These are phyloP conservation scores for Mastomys natalensis DNA, from an alignment of 2,113 vertebrate genomes.

Conservation along the genomic window DNA sequence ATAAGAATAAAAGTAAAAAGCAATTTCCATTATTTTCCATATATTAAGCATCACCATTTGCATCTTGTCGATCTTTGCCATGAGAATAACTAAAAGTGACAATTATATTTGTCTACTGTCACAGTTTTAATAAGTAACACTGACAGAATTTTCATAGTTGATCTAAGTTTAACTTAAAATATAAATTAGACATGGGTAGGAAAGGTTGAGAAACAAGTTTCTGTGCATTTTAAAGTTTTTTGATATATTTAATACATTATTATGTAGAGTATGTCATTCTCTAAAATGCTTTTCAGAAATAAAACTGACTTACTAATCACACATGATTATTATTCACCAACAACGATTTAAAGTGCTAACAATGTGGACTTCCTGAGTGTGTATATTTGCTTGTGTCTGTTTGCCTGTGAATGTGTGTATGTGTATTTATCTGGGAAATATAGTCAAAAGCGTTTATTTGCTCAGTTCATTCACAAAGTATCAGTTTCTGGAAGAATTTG, in stretches of 20 bases:
- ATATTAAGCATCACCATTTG: background rate
- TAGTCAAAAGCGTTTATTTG: background rate
- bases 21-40: background rate
- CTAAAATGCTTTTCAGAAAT: background rate
- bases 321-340: background rate
- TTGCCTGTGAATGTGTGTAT: background rate
- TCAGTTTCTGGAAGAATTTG: background rate
- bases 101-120: background rate
- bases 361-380: background rate
- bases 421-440: background rate
- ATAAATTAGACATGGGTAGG: background rate
- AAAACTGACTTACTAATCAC: background rate
- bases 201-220: background rate
- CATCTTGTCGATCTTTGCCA: background rate
- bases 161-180: background rate
- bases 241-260: background rate
- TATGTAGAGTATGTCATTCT: background rate
- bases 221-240: background rate
- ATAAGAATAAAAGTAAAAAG: background rate
- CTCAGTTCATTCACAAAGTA: background rate
- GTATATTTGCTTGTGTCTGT: background rate
- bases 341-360: background rate
- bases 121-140: background rate
- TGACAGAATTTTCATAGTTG: background rate
- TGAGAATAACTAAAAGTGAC: background rate